Conservation (phyloP, 1,140 invertebrate species). For the Drosophila rhopaloa region DNA sequence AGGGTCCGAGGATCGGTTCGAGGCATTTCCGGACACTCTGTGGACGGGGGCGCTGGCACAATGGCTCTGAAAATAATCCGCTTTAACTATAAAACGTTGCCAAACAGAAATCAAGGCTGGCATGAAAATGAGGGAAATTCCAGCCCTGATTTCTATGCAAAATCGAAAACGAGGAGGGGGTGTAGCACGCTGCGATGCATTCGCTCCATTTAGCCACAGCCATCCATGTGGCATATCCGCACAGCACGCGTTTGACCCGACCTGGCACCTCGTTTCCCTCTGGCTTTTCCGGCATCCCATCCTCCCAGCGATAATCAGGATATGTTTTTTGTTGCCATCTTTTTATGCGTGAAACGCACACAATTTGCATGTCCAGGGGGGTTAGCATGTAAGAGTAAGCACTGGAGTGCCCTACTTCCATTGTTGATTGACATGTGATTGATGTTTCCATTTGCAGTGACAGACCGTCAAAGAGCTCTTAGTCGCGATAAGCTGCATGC, state of each 20-base stretch:
- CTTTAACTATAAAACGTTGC: constrained; percentile 78
- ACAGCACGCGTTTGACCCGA: constrained; percentile 62
- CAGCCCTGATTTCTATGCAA: constrained; percentile 53
- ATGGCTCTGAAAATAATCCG: constrained; percentile 79
- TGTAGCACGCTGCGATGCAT: constrained; percentile 17
- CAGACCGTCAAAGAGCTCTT: constrained; percentile 42
- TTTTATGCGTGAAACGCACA: constrained; percentile 70
- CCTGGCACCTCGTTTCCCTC: constrained; percentile 38
- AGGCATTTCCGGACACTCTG: constrained; percentile 53
- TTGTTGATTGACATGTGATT: constrained; percentile 79
- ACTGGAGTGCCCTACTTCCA: constrained; percentile 75
- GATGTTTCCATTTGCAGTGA: constrained; percentile 77
- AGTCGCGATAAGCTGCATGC: constrained; percentile 1
- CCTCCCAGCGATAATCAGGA: constrained; percentile 32
- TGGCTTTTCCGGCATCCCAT: constrained; percentile 2
- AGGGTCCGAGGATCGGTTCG: constrained; percentile 43
- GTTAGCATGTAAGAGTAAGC: constrained; percentile 54
- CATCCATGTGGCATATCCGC: constrained; percentile 42
- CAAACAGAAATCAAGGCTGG: constrained; percentile 64
- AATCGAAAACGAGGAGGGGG: constrained; percentile 39
- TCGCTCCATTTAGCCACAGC: constrained; percentile 42
- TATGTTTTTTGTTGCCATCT: constrained; percentile 27
- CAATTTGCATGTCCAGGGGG: constrained; percentile 76
- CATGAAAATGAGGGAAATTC: constrained; percentile 43
- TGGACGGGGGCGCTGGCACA: constrained; percentile 41